Evolutionary conservation across 2,888 invertebrate species (phyloP), one percentile per base, ranked within the genome.

Genomic region (Meiosimyza platycephala): DNA sequence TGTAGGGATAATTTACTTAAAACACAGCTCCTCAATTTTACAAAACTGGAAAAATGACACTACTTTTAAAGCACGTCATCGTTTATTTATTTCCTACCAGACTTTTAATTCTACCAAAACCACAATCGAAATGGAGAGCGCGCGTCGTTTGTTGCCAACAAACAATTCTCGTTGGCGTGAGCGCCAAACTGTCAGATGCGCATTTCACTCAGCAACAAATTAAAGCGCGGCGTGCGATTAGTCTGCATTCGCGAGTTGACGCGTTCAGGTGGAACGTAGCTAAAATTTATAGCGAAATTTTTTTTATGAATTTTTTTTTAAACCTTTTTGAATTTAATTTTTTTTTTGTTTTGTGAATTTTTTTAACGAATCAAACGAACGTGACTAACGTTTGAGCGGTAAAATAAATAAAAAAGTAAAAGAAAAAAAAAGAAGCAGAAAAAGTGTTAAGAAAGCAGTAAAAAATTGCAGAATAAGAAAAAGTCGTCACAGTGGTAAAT

Each of bases 181-280:
- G 11, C 55, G 55, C 55, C 22, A 16, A 28, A 28, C 28, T 28
- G 55, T n/a, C 16, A 55, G 18, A 22, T 5, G 48, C 18, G 50
- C 11, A 51, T 15, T 16, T 16, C 48, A 63, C 48, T 63, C 13
- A n/a, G 9, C 63, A 18, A 48, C 18, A 50, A 52, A 12, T 12
- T 11, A 59, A 16, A 59, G 22, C 59, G 28, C 50, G 48, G 33
- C 63, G 40, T 6, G 18, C 73, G 77, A 77, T 78, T 77, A 79
- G 79, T 79, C 73, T 76, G 71, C 76, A 77, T 76, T 76, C 77
- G 76, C 77, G 76, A 78, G 76, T 79, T 75, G 76, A 72, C 74
- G 75, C 71, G 78, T 79, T 76, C 67, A 76, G 77, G 76, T 77
- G 73, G 74, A 75, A 72, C 51, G 69, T 33, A 28, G 12, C 7